Conservation (phyloP, 2,113 vertebrate genomes). For the Fulica atra region DNA sequence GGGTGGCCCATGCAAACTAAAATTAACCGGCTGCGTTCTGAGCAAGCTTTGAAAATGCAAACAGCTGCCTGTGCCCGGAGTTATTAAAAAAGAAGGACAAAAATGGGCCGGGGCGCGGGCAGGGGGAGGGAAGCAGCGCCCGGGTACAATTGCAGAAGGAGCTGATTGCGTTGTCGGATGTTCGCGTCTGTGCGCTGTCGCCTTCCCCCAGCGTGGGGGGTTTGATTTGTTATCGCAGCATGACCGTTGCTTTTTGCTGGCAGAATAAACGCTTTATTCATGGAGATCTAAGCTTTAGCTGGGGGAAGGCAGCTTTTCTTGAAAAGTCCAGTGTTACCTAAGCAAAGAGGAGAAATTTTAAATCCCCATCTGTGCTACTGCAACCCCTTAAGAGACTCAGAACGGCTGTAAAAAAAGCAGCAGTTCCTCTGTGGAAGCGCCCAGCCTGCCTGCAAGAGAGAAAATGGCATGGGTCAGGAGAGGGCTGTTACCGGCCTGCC, state of each 20-base stretch:
- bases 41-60: conserved; percentile 12
- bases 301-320: not conserved
- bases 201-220: not conserved
- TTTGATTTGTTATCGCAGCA: conserved; percentile 17
- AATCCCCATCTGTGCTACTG: not conserved
- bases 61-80: conserved; percentile 12
- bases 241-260: conserved; percentile 1
- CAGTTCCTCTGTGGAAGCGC: not conserved
- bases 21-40: conserved; percentile 30
- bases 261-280: conserved; percentile 21
- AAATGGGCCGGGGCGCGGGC: too few species aligned
- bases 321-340: not conserved
- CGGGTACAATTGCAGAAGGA: not conserved
- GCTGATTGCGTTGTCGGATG: not conserved
- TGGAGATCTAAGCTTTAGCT: not conserved
- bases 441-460: not conserved
- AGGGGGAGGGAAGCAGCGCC: not conserved
- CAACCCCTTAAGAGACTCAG: not conserved
- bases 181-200: not conserved
- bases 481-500: not conserved
- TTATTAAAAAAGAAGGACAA: not conserved
- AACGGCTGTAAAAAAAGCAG: not conserved
- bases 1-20: conserved; percentile 21
- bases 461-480: not conserved
- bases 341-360: not conserved